phyloP scores from a whole-genome alignment of 2,797 vertebrate genomes.

The Morelia viridis region DNA sequence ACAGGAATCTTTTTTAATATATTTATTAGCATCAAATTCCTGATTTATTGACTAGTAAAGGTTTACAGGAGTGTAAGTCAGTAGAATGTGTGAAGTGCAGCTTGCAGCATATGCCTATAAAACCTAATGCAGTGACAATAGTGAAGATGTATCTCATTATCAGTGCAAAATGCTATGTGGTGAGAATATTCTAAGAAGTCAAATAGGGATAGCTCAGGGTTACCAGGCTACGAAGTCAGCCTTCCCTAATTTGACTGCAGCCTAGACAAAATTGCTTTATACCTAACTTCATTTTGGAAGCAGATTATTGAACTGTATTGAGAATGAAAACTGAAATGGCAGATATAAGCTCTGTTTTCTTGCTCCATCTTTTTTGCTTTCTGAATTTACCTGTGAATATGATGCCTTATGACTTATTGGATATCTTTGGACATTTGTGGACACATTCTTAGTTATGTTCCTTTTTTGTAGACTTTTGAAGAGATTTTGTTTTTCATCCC shows the following conservation, averaged over 20 bases:
- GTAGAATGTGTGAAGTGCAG: neutral
- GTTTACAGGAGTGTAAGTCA: neutral
- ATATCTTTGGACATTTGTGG: neutral
- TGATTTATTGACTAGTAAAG: neutral
- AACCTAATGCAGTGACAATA: neutral
- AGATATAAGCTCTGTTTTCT: neutral
- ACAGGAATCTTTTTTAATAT: neutral
- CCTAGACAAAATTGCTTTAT: neutral
- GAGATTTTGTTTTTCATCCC: constrained; percentile 25
- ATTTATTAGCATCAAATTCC: neutral
- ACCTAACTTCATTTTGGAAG: neutral
- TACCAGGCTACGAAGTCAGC: neutral
- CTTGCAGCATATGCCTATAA: too few species aligned
- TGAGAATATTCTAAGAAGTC: neutral
- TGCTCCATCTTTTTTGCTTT: neutral
- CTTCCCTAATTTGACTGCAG: neutral
- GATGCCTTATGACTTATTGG: fast-evolving
- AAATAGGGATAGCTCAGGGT: neutral
- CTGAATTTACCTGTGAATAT: neutral
- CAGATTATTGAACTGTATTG: neutral
- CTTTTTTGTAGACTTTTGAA: constrained; percentile 65
- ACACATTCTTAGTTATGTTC: constrained; percentile 32
- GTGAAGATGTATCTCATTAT: neutral
- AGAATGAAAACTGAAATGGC: neutral
- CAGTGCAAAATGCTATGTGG: neutral